Evolutionary conservation across 2,113 vertebrate species (phyloP).

Genomic region (Grantiella picta): DNA sequence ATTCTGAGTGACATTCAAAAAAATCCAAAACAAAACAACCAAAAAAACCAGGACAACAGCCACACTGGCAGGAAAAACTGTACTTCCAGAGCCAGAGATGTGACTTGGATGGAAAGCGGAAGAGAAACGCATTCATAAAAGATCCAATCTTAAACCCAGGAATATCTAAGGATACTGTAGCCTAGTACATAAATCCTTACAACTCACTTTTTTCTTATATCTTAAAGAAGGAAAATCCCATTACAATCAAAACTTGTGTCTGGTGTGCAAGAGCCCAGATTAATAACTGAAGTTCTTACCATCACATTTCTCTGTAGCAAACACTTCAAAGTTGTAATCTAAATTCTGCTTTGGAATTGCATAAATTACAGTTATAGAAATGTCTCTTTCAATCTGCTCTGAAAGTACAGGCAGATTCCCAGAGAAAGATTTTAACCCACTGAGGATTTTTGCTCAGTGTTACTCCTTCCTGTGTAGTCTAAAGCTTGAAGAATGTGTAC

Average conservation of each 20-base stretch:
- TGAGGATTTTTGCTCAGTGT: neutral
- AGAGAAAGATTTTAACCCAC: neutral
- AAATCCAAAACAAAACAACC: too few relatives aligned
- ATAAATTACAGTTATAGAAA: neutral
- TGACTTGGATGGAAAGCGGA: constrained; percentile 7
- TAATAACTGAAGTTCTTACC: neutral
- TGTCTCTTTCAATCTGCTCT: neutral
- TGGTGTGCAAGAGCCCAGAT: neutral
- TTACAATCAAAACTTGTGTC: neutral
- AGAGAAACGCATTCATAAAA: constrained; percentile 64
- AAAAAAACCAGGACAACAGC: neutral
- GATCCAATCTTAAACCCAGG: constrained; percentile 31
- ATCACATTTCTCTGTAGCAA: neutral
- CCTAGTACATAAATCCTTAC: constrained; percentile 57
- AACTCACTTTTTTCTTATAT: neutral
- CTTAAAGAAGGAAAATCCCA: constrained; percentile 16
- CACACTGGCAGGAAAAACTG: neutral
- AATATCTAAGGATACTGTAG: constrained; percentile 4
- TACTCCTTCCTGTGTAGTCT: neutral
- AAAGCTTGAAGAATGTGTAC: neutral
- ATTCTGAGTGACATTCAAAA: neutral
- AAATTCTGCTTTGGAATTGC: neutral
- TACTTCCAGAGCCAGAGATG: neutral
- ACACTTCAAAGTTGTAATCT: neutral
- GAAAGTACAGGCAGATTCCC: neutral